A percentile compares a stretch with the other conserved stretches of the same genome.
Conservation (phyloP, 2,888 invertebrate species). For the Sceliomorpha sp. region DNA sequence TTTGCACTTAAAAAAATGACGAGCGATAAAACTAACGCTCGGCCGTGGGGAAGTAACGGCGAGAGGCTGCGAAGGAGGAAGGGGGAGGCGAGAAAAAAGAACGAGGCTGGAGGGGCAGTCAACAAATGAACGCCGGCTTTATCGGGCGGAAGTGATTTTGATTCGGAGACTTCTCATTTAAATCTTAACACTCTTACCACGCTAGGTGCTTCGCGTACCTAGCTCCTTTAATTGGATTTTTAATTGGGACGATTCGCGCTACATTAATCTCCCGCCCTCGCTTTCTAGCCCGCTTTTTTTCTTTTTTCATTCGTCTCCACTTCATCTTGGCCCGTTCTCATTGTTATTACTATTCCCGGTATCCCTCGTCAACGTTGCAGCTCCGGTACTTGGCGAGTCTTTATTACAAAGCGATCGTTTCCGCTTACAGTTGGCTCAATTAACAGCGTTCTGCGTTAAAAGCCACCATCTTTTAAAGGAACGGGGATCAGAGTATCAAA, state of each 20-base stretch:
- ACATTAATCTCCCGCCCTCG: conserved; percentile 68
- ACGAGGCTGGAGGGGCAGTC: conserved; percentile 67
- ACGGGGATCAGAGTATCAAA: too few species aligned
- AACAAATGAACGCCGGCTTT: conserved; percentile 77
- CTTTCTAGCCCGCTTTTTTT: conserved; percentile 15
- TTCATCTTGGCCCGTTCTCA: conserved; percentile 44
- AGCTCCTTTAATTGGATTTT: conserved; percentile 78
- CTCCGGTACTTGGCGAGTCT: conserved; percentile 2
- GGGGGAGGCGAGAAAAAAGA: conserved; percentile 48
- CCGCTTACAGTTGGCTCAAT: background rate
- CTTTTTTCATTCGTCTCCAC: conserved; percentile 23
- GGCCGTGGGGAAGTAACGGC: conserved; percentile 63
- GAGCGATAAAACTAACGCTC: conserved; percentile 78
- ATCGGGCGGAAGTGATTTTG: conserved; percentile 79
- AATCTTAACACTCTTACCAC: conserved; percentile 66
- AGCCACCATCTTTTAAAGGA: too few species aligned
- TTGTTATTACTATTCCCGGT: conserved; percentile 60
- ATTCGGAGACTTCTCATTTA: conserved; percentile 73
- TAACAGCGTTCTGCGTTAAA: background rate
- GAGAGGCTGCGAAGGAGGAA: conserved; percentile 52
- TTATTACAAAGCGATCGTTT: conserved; percentile 19
- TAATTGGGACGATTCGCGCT: conserved; percentile 76
- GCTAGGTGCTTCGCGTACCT: conserved; percentile 45
- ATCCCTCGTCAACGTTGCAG: conserved; percentile 30
- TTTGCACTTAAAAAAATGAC: conserved; percentile 80